Conservation (phyloP, 2,797 vertebrate genomes). For the Phalanger gymnotis region DNA sequence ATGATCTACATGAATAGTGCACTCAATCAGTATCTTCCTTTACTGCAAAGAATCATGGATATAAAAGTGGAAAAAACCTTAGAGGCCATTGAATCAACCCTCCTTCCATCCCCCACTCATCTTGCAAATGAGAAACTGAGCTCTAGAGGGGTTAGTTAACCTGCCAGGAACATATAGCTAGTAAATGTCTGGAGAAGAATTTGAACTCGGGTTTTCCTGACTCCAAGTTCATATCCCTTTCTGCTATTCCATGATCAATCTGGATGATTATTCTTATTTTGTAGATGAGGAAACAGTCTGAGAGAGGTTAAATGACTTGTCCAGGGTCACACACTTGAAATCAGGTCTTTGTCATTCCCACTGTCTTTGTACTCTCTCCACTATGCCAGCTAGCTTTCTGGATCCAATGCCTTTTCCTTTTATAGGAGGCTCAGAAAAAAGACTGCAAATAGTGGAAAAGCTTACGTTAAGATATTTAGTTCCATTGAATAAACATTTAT, state of each 20-base stretch:
- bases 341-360: not conserved
- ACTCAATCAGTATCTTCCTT: not conserved
- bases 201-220: not conserved
- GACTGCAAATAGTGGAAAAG: not conserved
- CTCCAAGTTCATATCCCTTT: not conserved
- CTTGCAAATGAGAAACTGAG: not conserved
- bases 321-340: not conserved
- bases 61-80: not conserved
- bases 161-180: constrained; percentile 23
- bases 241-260: not conserved
- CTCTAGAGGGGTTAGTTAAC: constrained; percentile 23
- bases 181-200: not conserved
- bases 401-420: not conserved
- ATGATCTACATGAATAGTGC: not conserved
- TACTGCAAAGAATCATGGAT: not conserved
- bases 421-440: not conserved
- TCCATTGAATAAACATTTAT: not conserved
- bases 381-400: not conserved
- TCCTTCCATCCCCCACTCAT: not conserved
- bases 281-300: not conserved
- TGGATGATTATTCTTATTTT: not conserved
- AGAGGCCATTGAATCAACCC: not conserved
- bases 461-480: not conserved
- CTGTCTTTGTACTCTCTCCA: not conserved
- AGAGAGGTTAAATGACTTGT: not conserved